Evolutionary conservation across 2,888 invertebrate genomes (phyloP), one percentile per base, ranked within the genome.

Genomic region (Nycteola revayana): DNA sequence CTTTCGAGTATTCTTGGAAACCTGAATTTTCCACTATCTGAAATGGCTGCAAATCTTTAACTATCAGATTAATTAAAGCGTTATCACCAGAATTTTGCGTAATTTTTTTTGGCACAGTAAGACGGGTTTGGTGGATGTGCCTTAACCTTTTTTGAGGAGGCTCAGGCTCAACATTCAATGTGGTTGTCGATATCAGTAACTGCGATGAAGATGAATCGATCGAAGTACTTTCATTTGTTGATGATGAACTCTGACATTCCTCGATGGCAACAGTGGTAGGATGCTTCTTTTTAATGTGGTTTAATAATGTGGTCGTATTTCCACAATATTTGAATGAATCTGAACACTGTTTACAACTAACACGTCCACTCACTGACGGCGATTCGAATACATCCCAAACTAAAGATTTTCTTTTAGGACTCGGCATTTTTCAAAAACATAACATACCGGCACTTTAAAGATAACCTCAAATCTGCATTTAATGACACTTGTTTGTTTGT

Each of bases 271-370:
- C 32, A 38, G 7, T 14, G 14, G 9, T 32, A 21, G 42, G 40
- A 32, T 45, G 45, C 24, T 44, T 40, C 10, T 46, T 43, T 42
- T 47, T 42, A 21, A 46, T 40, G 32, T 49, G 40, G 8, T 38
- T 42, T 31, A 45, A 32, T 37, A 44, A 36, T 18, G 42, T 49
- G 23, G 29, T 44, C 27, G 39, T 49, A 37, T 44, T 49, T 31
- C 43, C 48, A 23, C 6, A 26, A 36, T 43, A 42, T 42, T 43
- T 46, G 18, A 25, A 47, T 25, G 37, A 32, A 38, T 38, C 32
- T 36, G 36, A 39, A 35, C 49, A 42, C 36, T 36, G 28, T 38
- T 42, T 43, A 35, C 43, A 44, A 7, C 6, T 18, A 32, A 37
- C 35, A 23, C 26, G 21, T 27, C 5, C 5, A 14, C 5, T 14